Evolutionary conservation across 2,888 invertebrate genomes (phyloP), one percentile per base, ranked within the genome.

Genomic region (Pseudolycoriella hygida): DNA sequence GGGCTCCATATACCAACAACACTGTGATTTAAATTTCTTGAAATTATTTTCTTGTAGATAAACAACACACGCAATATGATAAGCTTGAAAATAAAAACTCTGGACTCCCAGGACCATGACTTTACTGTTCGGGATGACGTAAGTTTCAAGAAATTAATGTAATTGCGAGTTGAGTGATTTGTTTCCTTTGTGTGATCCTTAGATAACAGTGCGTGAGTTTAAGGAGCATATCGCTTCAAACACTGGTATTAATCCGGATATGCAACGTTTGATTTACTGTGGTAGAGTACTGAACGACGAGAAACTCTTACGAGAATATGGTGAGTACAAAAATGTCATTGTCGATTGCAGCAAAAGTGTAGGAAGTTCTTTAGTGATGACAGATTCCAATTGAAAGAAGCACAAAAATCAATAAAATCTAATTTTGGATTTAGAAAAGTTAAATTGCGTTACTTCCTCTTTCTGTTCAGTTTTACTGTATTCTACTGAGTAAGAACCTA

Each of bases 211-310:
- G 44, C 73, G 75, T 47, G 74, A 84, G 59, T 80, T 90, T 55
- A 90, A 90, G 62, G 77, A 80, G 53, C 73, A 76, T 53, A 82
- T 90, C 51, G 75, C 77, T 3, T 79, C 78, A 43, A 74, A 78
- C 50, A 82, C 94, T 52, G 77, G 73, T 47, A 82, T 94, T 53
- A 73, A 84, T 18, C 77, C 80, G 6, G 80, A 81, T 49, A 76
- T 81, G 42, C 94, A 94, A 61, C 74, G 94, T 47, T 74, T 96
- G 34, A 96, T 96, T 54, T 94, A 88, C 61, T 88, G 88, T 60
- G 96, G 96, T n/a, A 72, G 88, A 62, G 90, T 94, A 19, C 68
- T 96, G 43, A 82, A 84, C 57, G 88, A 96, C 69, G 87, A 85
- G 12, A 83, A 81, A 53, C 80, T 76, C 57, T 71, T 96, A 19